Base-by-base conservation (phyloP, 2,888 invertebrate genomes). In the Mellilla xanthometata region DNA sequence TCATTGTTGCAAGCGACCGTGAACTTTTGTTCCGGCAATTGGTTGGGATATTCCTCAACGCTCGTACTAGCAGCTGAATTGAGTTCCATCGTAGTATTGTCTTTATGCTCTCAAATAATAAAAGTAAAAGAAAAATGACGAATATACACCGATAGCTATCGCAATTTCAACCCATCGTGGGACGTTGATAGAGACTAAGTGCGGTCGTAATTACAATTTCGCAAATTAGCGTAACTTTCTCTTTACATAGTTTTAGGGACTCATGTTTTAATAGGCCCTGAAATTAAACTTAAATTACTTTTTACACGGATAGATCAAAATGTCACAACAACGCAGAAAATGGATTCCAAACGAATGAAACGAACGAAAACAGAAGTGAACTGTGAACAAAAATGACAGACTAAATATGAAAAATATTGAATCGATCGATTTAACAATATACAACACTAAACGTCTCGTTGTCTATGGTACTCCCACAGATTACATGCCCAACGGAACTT, bases 281-380 rank as follows among this genome's bases (percentile, higher is more conserved):
- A 28, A 10, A 11, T 10, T 28, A 11, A 27, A 19, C 72, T 72
- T 71, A 68, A 60, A 62, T 40, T 50, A 53, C 47, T 52, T 49
- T 56, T 63, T 55, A 62, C 60, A 71, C 15, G 71, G 67, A 70
- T 74, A 73, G 71, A 69, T 62, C 65, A 83, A 84, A 86, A 83
- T 87, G 88, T 89, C 88, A 89, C 88, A 89, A 89, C 88, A 89
- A 89, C 86, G 81, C 78, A 86, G 87, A 87, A 87, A 88, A 88
- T 88, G 87, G 87, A 86, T 78, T 77, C 86, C 81, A 42, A 56
- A 23, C 6, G 23, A 23, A 23, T 23, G 23, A 23, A 31, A 12
- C 0, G 23, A 23, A 23, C 6, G 23, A 23, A 23, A 23, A 23
- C n/a, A 23, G 23, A 23, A 23, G 23, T 28, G 10, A 28, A 28